Evolutionary conservation across 2,888 invertebrate species (phyloP), one percentile per base, ranked within the genome.

Genomic region (Andrena marginata): DNA sequence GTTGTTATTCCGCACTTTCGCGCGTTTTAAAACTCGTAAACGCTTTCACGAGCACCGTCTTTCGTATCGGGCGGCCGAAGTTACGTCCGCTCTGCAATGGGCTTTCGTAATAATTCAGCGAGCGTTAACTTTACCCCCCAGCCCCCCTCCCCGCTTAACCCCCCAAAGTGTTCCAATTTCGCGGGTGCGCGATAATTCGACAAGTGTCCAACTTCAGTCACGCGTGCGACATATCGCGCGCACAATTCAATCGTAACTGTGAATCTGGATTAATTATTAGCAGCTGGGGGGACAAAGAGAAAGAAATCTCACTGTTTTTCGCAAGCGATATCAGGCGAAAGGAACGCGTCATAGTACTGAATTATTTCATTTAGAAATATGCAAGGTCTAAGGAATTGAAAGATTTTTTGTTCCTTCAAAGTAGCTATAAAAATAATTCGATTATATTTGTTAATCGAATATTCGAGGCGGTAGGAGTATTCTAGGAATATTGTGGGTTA

Each of bases 11-110:
- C 51, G 29, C 70, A 82, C 82, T 82, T 82, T 82, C 82, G 71
- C 63, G 80, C 63, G 59, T 82, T 82, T 72, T 71, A 63, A 54
- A 59, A 82, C 63, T 26, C 76, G 59, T 82, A 82, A 82, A 82
- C 72, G 72, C 68, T 82, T 76, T 82, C 82, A 82, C 76, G 82
- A 82, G 82, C 69, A 76, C 33, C 23, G 54, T 54, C n/a, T 23
- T 62, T 62, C 51, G 49, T 29, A 62, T 16, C n/a, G 51, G 31
- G 33, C 42, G 16, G 49, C 26, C 48, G 49, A 70, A 35, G 63
- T 82, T 77, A 77, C 51, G 49, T 51, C 8, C 60, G 54, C 48
- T 65, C 60, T 35, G 48, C 64, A 48, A 35, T 35, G 69, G 23
- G 23, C 54, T 74, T 74, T 74, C 77, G 60, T 83, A 77, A 73